Percentiles rank a stretch among this genome's conserved stretches.
Conservation (phyloP, 2,797 vertebrate species). For the Gymnoscopelus microlampas region DNA sequence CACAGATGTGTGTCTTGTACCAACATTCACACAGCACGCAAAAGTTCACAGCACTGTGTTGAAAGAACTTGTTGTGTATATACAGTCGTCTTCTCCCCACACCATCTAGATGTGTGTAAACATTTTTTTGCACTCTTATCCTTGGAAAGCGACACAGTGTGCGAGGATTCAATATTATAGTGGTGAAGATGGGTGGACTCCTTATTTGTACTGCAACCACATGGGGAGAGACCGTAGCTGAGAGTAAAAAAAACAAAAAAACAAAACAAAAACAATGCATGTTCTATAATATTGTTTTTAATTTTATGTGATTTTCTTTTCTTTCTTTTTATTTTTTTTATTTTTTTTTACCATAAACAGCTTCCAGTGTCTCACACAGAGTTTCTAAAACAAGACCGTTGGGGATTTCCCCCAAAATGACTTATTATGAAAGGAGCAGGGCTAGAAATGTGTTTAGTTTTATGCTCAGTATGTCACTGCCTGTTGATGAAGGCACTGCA, state of each 20-base stretch:
- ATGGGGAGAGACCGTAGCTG: constrained; percentile 23
- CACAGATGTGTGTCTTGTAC: background rate
- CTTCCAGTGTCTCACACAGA: constrained; percentile 39
- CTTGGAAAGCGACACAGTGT: constrained; percentile 10
- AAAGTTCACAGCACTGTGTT: constrained; percentile 4
- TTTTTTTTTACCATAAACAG: constrained; percentile 50
- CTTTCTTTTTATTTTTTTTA: constrained; percentile 38
- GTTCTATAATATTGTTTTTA: constrained; percentile 42
- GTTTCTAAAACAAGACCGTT: constrained; percentile 17
- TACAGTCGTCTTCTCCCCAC: constrained; percentile 38
- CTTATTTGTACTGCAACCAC: constrained; percentile 16
- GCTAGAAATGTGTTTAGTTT: constrained; percentile 2
- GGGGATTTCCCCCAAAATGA: constrained; percentile 5
- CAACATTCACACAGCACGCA: constrained; percentile 4
- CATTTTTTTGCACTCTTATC: constrained; percentile 62
- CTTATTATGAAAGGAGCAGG: constrained; percentile 22
- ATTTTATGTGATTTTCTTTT: constrained; percentile 30
- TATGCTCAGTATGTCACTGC: constrained; percentile 8
- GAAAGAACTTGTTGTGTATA: constrained; percentile 45
- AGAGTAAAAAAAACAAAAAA: background rate
- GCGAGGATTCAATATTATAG: constrained; percentile 11
- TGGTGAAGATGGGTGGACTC: constrained; percentile 23
- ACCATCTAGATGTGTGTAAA: constrained; percentile 39
- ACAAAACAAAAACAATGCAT: constrained; percentile 48
- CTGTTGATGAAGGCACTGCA: constrained; percentile 15